Evolutionary conservation across 1,140 invertebrate species (phyloP).

Genomic region (Drosophila carrolli): DNA sequence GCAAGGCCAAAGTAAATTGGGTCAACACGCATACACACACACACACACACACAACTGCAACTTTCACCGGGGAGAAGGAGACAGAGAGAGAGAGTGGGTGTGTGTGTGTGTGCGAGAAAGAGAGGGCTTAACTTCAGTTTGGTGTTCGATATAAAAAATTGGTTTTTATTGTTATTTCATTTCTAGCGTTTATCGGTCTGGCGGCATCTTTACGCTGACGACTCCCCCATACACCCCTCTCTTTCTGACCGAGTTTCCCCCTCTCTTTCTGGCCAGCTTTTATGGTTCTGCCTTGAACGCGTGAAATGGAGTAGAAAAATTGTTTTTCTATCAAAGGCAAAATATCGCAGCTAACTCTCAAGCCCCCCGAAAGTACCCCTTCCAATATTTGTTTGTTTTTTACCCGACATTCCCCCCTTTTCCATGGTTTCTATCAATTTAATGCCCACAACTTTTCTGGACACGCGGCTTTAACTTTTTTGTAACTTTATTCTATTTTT

Average conservation of each 20-base stretch:
- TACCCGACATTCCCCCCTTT: neutral
- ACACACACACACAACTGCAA: neutral
- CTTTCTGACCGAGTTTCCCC: neutral
- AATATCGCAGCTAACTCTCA: slow-evolving; percentile 70
- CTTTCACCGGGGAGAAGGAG: slow-evolving; percentile 34
- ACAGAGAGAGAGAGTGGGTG: neutral
- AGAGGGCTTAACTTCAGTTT: slow-evolving; percentile 29
- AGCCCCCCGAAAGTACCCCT: slow-evolving; percentile 4
- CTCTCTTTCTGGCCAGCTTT: slow-evolving; percentile 20
- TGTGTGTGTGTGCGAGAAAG: slow-evolving; percentile 1
- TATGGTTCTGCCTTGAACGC: slow-evolving; percentile 71
- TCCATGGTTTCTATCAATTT: slow-evolving; percentile 62
- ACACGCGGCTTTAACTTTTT: slow-evolving; percentile 75
- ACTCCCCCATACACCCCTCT: slow-evolving; percentile 13
- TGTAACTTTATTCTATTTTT: slow-evolving; percentile 19
- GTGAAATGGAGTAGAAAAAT: slow-evolving; percentile 83
- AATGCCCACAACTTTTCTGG: slow-evolving; percentile 67
- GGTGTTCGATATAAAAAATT: slow-evolving; percentile 71
- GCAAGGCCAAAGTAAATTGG: slow-evolving; percentile 57
- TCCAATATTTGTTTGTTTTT: slow-evolving; percentile 42
- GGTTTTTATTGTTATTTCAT: slow-evolving; percentile 81
- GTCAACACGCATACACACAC: slow-evolving; percentile 35
- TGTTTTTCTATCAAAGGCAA: slow-evolving; percentile 81
- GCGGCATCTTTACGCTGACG: slow-evolving; percentile 77
- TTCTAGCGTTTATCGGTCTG: slow-evolving; percentile 75